Percentiles rank a stretch among this genome's conserved stretches.
These are phyloP conservation scores for Phyto melanocephala DNA, from an alignment of 2,888 invertebrate genomes.

Conservation along the genomic window DNA sequence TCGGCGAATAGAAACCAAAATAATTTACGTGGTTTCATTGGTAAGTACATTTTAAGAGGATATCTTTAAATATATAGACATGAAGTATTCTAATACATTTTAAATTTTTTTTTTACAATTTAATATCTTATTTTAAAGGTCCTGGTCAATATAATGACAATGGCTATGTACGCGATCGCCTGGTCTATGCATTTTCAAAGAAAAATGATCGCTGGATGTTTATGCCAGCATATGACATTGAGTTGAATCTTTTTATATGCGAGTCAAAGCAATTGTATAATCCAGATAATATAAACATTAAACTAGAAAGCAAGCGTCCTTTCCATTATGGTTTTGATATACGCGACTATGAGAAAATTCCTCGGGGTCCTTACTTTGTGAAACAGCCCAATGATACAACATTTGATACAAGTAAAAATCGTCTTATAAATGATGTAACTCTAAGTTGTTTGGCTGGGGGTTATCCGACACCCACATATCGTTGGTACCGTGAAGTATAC, in stretches of 20 bases:
- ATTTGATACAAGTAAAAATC: conserved; percentile 88
- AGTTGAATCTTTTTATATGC: conserved; percentile 90
- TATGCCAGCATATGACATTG: conserved; percentile 87
- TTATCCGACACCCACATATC: conserved; percentile 92
- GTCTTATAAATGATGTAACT: conserved; percentile 86
- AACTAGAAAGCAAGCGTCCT: conserved; percentile 88
- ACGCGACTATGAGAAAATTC: conserved; percentile 88
- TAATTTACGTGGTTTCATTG: conserved; percentile 72
- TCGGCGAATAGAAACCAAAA: conserved; percentile 72
- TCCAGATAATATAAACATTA: conserved; percentile 84
- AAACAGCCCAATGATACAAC: conserved; percentile 90
- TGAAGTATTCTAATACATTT: too few relatives aligned
- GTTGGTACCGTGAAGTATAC: conserved; percentile 94
- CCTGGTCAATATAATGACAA: conserved; percentile 71
- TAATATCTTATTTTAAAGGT: conserved; percentile 62
- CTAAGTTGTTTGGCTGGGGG: conserved; percentile 91
- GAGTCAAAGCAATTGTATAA: conserved; percentile 80
- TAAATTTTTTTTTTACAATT: too few relatives aligned
- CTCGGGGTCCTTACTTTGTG: conserved; percentile 92
- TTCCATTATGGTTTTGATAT: conserved; percentile 93
- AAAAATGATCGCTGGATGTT: conserved; percentile 90
- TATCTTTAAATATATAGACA: too few relatives aligned
- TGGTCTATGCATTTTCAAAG: conserved; percentile 88
- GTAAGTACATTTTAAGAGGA: conserved; percentile 63
- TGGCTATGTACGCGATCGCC: conserved; percentile 83